Evolutionary conservation across 53 echinoderm and acorn worm genomes (phyloP).

Genomic region (Echinarachnius parma): DNA sequence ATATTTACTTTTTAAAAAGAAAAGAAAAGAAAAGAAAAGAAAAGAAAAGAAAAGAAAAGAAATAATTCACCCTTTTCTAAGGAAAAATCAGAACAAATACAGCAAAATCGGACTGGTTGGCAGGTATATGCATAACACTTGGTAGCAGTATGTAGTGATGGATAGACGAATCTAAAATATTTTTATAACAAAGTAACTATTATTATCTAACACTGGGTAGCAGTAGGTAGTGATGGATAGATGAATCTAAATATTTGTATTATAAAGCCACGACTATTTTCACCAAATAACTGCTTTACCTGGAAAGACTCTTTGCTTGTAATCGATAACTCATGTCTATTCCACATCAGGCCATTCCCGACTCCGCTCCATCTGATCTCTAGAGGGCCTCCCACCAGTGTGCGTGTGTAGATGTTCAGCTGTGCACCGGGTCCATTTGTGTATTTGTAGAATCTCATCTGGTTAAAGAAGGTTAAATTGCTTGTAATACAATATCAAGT

Average conservation of each 20-base stretch:
- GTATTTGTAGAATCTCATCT: constrained; percentile 79
- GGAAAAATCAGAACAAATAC: no score
- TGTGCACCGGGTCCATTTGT: constrained; percentile 57
- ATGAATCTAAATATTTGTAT: background rate
- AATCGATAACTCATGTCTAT: constrained; percentile 39
- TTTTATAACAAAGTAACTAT: no score
- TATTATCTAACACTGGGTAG: background rate
- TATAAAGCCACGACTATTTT: background rate
- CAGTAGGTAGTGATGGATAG: background rate
- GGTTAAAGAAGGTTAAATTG: background rate
- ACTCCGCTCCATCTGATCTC: constrained; percentile 15
- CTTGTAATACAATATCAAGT: background rate
- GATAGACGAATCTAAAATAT: no score
- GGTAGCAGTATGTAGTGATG: no score
- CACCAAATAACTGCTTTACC: no score
- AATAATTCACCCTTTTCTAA: no score
- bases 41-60: no score
- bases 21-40: no score
- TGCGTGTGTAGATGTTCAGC: constrained; percentile 13
- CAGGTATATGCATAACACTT: no score
- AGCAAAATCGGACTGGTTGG: no score
- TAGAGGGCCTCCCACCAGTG: constrained; percentile 29
- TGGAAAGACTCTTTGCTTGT: constrained; percentile 53
- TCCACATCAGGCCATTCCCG: constrained; percentile 49
- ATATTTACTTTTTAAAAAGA: no score